These are phyloP conservation scores for Pseudomugil tenellus DNA, from an alignment of 2,797 vertebrate genomes.

Conservation along the genomic window DNA sequence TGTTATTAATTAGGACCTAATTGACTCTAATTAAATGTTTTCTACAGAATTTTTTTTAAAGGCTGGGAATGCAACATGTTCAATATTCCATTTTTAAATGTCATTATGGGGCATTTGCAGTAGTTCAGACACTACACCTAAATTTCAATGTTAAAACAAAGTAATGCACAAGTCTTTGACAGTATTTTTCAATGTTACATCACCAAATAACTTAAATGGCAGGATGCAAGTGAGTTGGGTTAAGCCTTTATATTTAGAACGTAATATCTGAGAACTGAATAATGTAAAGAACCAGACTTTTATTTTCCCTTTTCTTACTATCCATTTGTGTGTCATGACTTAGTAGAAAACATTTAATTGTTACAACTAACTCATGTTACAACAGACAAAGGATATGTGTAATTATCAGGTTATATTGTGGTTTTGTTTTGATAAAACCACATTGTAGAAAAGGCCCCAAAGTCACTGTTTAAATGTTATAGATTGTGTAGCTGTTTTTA, in stretches of 20 bases:
- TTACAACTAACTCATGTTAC: not conserved
- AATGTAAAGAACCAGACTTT: not conserved
- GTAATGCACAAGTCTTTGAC: not conserved
- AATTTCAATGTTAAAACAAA: not conserved
- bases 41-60: not conserved
- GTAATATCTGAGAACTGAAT: not conserved
- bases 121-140: not conserved
- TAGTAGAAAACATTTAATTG: not conserved
- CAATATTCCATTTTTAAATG: not conserved
- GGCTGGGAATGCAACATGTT: not conserved
- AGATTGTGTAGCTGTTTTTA: no score
- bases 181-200: not conserved
- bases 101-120: slow-evolving; percentile 15
- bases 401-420: not conserved
- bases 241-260: not conserved
- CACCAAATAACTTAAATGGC: not conserved
- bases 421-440: no score
- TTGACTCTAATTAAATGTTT: slow-evolving; percentile 26
- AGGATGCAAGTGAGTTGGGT: not conserved
- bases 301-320: not conserved
- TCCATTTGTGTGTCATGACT: not conserved
- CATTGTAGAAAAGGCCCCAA: no score
- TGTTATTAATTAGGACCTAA: slow-evolving; percentile 15
- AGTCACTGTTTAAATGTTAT: no score
- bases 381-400: not conserved